Percentiles rank a stretch among this genome's conserved stretches.
These are phyloP conservation scores for Tricholauxania praeusta DNA, from an alignment of 2,888 invertebrate genomes.

Conservation along the genomic window DNA sequence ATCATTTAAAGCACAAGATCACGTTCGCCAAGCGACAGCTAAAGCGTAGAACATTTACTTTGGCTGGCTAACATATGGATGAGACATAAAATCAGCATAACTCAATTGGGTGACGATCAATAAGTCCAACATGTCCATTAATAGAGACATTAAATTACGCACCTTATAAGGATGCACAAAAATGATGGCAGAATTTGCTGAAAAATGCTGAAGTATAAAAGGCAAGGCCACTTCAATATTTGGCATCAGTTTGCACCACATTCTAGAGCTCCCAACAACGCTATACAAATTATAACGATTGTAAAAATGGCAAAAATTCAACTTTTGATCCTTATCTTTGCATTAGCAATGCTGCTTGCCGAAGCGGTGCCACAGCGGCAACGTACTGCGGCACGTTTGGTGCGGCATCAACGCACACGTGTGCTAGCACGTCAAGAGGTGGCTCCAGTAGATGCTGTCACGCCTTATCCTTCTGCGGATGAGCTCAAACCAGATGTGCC, in stretches of 20 bases:
- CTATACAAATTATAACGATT: background rate
- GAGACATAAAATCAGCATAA: slow-evolving; percentile 49
- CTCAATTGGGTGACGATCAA: slow-evolving; percentile 46
- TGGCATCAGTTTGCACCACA: slow-evolving; percentile 23
- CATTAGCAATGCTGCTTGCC: slow-evolving; percentile 42
- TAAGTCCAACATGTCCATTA: slow-evolving; percentile 40
- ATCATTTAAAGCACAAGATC: slow-evolving; percentile 4
- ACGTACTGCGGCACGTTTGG: slow-evolving; percentile 47
- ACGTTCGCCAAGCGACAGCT: slow-evolving; percentile 3
- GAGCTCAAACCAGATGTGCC: slow-evolving; percentile 47
- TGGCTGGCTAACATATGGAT: background rate
- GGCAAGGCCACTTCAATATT: background rate
- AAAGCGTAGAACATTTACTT: too few species aligned
- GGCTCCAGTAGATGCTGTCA: slow-evolving; percentile 41
- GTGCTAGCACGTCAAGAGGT: slow-evolving; percentile 46
- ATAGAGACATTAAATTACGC: slow-evolving; percentile 47
- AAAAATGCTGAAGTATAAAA: background rate
- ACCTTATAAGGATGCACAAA: slow-evolving; percentile 52
- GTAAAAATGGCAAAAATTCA: slow-evolving; percentile 57
- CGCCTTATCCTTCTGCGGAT: slow-evolving; percentile 47
- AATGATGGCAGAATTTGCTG: slow-evolving; percentile 53
- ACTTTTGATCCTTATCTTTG: slow-evolving; percentile 49
- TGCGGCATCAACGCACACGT: slow-evolving; percentile 40
- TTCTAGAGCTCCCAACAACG: background rate
- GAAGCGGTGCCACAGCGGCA: slow-evolving; percentile 49